Percentiles rank a stretch among this genome's conserved stretches.
Conservation (phyloP, 2,113 vertebrate species). For the Scomber japonicus region DNA sequence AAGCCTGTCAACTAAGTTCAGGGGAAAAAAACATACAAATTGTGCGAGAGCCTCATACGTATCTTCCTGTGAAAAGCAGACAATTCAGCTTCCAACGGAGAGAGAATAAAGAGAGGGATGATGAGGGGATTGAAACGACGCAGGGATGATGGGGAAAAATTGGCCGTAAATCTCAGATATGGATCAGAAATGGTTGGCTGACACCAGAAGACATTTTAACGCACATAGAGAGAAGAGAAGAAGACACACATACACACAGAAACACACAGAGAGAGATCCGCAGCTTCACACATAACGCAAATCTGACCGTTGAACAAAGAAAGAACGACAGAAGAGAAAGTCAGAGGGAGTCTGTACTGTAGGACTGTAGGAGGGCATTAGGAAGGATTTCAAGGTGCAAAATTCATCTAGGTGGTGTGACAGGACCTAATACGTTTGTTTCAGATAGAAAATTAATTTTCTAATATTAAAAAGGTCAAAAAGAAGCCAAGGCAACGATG, state of each 20-base stretch:
- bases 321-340: conserved; percentile 11
- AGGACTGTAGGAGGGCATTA: conserved; percentile 44
- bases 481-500: conserved; percentile 90
- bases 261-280: conserved; percentile 3
- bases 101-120: conserved; percentile 57
- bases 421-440: conserved; percentile 96
- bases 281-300: conserved; percentile 23
- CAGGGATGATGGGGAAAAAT: conserved; percentile 80
- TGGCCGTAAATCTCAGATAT: conserved; percentile 82
- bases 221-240: conserved; percentile 35
- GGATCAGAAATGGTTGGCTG: conserved; percentile 79
- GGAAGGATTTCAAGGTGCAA: conserved; percentile 87
- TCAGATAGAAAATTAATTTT: conserved; percentile 96
- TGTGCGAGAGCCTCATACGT: conserved; percentile 45
- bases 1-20: conserved; percentile 34
- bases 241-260: conserved; percentile 32
- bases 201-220: conserved; percentile 80
- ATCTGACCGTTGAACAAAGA: conserved; percentile 42
- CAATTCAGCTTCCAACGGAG: conserved; percentile 63
- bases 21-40: conserved; percentile 27
- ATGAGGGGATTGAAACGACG: conserved; percentile 62
- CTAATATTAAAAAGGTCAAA: conserved; percentile 98
- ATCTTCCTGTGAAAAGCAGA: conserved; percentile 58
- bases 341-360: conserved; percentile 36
- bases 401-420: conserved; percentile 90